Conservation (phyloP, 2,888 invertebrate species). For the Apoda limacodes region DNA sequence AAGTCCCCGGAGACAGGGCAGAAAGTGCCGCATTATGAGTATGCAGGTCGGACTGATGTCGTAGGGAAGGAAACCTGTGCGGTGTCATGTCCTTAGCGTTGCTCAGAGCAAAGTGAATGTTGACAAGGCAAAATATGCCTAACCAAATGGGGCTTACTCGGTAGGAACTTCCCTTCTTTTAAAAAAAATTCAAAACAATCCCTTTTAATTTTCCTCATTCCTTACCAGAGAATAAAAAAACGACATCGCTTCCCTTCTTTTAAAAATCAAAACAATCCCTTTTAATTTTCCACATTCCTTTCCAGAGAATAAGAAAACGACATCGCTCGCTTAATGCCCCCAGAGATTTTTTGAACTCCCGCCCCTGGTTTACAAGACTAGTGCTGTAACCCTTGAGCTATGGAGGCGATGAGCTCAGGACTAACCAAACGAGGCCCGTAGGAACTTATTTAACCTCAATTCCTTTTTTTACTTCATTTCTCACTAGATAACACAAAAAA, state of each 20-base stretch:
- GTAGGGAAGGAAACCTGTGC: conserved; percentile 52
- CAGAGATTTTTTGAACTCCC: conserved; percentile 77
- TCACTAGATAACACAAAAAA: conserved; percentile 8
- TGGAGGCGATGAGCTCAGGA: conserved; percentile 43
- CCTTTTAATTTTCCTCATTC: too few species aligned
- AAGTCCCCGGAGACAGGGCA: conserved; percentile 68
- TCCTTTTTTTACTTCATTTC: too few species aligned
- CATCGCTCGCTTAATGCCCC: conserved; percentile 40
- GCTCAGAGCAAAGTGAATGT: conserved; percentile 67
- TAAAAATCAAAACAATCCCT: too few species aligned
- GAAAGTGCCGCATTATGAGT: conserved; percentile 55
- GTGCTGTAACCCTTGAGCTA: conserved; percentile 72
- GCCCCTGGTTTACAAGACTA: conserved; percentile 74
- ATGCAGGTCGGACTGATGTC: conserved; percentile 38
- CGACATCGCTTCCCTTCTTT: neutral
- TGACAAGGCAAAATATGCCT: conserved; percentile 33
- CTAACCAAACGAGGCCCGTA: too few species aligned
- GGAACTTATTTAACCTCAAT: too few species aligned
- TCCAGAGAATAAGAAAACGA: conserved; percentile 5
- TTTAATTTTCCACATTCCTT: too few species aligned
- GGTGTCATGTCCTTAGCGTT: conserved; percentile 40
- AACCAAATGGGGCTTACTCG: conserved; percentile 70
- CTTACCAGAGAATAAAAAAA: too few species aligned
- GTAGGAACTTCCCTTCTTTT: conserved; percentile 38
- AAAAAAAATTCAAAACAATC: too few species aligned